Conservation (phyloP, 2,113 vertebrate genomes). For the Rutilus rutilus region DNA sequence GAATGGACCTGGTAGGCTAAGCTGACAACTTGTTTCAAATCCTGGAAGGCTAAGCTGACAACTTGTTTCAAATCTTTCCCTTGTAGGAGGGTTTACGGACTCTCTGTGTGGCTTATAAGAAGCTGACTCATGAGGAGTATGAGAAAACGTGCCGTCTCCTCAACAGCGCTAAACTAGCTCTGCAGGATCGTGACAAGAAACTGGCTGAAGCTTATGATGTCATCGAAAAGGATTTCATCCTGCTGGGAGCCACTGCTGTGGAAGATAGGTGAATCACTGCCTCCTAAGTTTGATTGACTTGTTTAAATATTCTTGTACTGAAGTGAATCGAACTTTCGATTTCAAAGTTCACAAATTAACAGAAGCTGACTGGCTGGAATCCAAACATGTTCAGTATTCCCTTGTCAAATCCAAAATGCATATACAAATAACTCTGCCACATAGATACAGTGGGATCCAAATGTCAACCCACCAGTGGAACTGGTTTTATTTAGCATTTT, state of each 20-base stretch:
- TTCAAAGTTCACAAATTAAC: background rate
- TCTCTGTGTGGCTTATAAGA: conserved; percentile 91
- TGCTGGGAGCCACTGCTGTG: conserved; percentile 95
- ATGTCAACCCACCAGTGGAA: background rate
- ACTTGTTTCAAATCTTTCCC: background rate
- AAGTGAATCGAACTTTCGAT: background rate
- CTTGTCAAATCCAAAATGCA: background rate
- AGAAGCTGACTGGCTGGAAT: background rate
- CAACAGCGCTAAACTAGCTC: conserved; percentile 83
- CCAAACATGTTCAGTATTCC: background rate
- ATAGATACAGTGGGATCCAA: background rate
- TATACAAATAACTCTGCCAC: background rate
- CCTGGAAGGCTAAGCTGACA: background rate
- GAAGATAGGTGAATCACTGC: conserved; percentile 86
- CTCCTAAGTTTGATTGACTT: background rate
- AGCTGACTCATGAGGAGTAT: conserved; percentile 81
- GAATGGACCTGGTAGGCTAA: background rate
- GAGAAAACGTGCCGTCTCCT: conserved; percentile 74
- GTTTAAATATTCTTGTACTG: background rate
- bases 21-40: background rate
- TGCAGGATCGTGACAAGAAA: conserved; percentile 90
- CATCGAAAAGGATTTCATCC: conserved; percentile 87
- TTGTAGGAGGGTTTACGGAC: conserved; percentile 92
- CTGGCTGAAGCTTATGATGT: conserved; percentile 90
- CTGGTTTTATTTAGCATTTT: too few relatives aligned